These are phyloP conservation scores for Holacanthus passer DNA, from an alignment of 2,113 vertebrate species.

Conservation along the genomic window DNA sequence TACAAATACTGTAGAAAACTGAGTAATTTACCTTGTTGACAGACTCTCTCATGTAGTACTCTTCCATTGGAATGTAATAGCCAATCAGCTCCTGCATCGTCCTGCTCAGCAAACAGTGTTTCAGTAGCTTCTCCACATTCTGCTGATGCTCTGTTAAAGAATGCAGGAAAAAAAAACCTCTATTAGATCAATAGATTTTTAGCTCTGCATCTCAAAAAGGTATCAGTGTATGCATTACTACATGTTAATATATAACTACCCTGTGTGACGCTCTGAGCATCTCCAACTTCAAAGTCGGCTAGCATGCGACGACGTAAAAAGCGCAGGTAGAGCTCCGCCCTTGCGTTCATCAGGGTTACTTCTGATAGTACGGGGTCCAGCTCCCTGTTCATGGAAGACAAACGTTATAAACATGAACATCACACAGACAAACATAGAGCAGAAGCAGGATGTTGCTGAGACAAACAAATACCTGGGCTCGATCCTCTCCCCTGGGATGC, in stretches of 20 bases:
- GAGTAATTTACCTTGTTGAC: slow-evolving; percentile 92
- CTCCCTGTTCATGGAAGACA: slow-evolving; percentile 84
- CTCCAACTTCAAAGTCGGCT: slow-evolving; percentile 95
- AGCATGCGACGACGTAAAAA: slow-evolving; percentile 92
- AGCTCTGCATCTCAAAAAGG: background rate
- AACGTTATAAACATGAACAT: slow-evolving; percentile 3
- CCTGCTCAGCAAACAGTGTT: slow-evolving; percentile 92
- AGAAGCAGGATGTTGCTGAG: background rate
- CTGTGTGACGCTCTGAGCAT: slow-evolving; percentile 91
- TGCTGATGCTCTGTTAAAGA: slow-evolving; percentile 91
- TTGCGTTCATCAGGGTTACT: slow-evolving; percentile 97
- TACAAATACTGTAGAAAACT: background rate
- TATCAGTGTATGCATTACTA: background rate
- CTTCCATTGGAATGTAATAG: slow-evolving; percentile 98
- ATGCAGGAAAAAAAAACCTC: background rate
- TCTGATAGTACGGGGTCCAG: slow-evolving; percentile 94
- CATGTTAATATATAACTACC: slow-evolving; percentile 80
- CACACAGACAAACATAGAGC: background rate
- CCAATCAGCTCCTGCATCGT: slow-evolving; percentile 98
- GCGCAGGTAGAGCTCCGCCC: slow-evolving; percentile 95
- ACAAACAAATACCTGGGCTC: slow-evolving; percentile 89
- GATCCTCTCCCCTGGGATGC: slow-evolving; percentile 89
- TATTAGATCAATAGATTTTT: background rate
- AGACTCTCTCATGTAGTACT: slow-evolving; percentile 98
- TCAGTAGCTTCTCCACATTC: slow-evolving; percentile 92